Base-by-base conservation (phyloP, 2,888 invertebrate species). In the Scrobipalpa costella region DNA sequence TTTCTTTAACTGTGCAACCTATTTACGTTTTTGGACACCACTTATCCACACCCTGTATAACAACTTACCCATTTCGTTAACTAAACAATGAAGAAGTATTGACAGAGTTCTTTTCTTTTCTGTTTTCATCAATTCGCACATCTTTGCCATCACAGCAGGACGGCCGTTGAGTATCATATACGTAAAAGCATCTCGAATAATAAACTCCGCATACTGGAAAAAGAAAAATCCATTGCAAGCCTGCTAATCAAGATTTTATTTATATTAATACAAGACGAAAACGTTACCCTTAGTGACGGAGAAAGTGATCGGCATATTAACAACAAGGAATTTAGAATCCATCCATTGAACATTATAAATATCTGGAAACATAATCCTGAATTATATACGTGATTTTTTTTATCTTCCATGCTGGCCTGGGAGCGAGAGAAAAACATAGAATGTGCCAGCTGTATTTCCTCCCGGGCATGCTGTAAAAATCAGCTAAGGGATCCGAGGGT, bases 291-390 rank as follows among this genome's bases (percentile, higher is more conserved):
- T 27, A 84, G 62, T 15, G 80, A 76, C 15, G 86, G 85, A 1
- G 85, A 85, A 63, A 86, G 66, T 0, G 73, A 74, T 71, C 84
- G 75, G 65, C 86, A 86, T 67, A 86, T 81, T 15, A 69, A 63
- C 36, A 85, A 64, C 57, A 86, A 65, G 0, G 85, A 85, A 36
- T 76, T 73, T n/a, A 83, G 55, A 36, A 86, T 68, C 82, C 84
- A 84, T 0, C 75, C 67, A 62, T 72, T 76, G 62, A 80, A 83
- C 84, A 86, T 85, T 11, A 79, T 69, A 40, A 85, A 74, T 34
- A 86, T 70, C 86, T 86, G 74, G 6, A 76, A 78, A 69, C 15
- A 57, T 17, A 33, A 50, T 19, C 19, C 13, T 6, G 15, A 63
- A 49, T 27, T 15, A 60, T 15, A 38, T 38, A 6, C 3, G 7